A percentile compares a stretch with the other conserved stretches of the same genome.
These are phyloP conservation scores for Amazona ochrocephala DNA, from an alignment of 2,797 vertebrate genomes.

Conservation along the genomic window DNA sequence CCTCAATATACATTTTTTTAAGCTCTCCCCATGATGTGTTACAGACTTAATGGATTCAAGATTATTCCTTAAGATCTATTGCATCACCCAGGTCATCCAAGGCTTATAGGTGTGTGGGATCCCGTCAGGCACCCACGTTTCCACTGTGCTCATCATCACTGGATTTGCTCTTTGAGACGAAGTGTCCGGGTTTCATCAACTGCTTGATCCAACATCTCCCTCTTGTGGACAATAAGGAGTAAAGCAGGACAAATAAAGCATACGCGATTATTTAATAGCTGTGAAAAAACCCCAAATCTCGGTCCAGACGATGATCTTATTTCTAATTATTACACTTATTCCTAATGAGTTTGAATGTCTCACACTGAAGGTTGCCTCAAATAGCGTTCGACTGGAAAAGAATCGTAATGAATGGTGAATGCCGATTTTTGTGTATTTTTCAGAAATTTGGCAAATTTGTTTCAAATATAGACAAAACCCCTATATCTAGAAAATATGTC, in stretches of 20 bases:
- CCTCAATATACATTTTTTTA: not conserved
- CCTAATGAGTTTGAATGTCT: not conserved
- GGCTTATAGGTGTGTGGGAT: not conserved
- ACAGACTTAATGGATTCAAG: not conserved
- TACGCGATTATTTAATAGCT: not conserved
- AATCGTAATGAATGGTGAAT: not conserved
- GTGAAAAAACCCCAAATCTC: not conserved
- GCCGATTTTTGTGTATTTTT: not conserved
- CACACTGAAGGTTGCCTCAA: not conserved
- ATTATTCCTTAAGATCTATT: not conserved
- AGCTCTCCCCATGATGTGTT: not conserved
- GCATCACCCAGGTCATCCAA: not conserved
- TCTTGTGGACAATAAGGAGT: slow-evolving; percentile 57
- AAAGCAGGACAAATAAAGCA: not conserved
- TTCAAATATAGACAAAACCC: not conserved
- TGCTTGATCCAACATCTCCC: slow-evolving; percentile 65
- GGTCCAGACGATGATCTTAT: not conserved
- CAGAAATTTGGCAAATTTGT: not conserved
- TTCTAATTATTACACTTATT: not conserved
- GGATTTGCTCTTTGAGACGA: not conserved
- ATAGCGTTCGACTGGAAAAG: not conserved
- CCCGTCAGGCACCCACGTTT: not conserved
- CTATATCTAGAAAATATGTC: not conserved
- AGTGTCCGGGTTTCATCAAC: not conserved
- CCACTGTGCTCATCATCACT: not conserved